Conservation (phyloP, 2,888 invertebrate genomes). For the Thymelicus acteon region DNA sequence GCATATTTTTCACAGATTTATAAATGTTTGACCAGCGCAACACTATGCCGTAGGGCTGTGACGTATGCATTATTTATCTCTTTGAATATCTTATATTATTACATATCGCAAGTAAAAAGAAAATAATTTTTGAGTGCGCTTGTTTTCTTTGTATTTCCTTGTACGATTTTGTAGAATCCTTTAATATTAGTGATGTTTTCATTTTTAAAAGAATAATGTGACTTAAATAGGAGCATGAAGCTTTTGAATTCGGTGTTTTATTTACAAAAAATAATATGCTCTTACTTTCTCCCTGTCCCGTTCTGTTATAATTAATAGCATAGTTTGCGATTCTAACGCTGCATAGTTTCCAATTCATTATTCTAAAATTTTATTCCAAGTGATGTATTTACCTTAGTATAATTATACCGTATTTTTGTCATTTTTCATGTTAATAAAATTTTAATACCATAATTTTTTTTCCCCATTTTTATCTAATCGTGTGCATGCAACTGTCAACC, state of each 20-base stretch:
- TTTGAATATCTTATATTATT: not conserved
- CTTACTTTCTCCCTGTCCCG: too few relatives aligned
- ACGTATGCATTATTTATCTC: not conserved
- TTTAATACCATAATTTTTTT: too few relatives aligned
- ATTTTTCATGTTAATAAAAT: too few relatives aligned
- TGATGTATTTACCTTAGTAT: too few relatives aligned
- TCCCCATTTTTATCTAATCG: too few relatives aligned
- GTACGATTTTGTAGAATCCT: not conserved
- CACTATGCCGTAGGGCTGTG: not conserved
- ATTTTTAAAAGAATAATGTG: too few relatives aligned
- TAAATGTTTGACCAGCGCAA: not conserved
- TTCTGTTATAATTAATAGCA: too few relatives aligned
- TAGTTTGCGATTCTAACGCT: too few relatives aligned
- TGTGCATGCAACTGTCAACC: constrained; percentile 17
- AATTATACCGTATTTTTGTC: too few relatives aligned
- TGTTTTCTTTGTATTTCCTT: too few relatives aligned
- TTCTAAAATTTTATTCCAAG: too few relatives aligned
- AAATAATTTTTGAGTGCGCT: not conserved
- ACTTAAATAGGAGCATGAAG: not conserved
- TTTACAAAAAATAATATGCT: not conserved
- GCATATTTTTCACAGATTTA: constrained; percentile 1
- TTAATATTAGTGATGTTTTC: not conserved
- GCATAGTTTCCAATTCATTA: too few relatives aligned
- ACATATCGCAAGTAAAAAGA: not conserved
- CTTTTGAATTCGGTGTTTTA: not conserved